Evolutionary conservation across 2,888 invertebrate genomes (phyloP).

Genomic region (Rutpela maculata): DNA sequence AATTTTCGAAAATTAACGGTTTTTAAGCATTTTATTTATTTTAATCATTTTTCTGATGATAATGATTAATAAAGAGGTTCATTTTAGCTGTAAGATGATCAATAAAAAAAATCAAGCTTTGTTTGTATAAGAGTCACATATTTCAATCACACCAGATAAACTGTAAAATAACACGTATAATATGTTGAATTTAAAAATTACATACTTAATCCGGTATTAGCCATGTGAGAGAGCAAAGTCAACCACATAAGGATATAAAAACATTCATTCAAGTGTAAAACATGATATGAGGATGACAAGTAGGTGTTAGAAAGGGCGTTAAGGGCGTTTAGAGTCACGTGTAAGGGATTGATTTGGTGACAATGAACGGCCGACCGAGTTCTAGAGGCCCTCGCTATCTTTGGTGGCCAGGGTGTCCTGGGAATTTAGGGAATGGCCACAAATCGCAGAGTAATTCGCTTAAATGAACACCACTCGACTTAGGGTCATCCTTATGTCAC

Average conservation of each 20-base stretch:
- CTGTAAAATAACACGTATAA: not conserved
- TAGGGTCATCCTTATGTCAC: slow-evolving; percentile 9
- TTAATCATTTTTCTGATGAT: no score
- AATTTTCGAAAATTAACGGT: no score
- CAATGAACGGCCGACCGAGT: slow-evolving; percentile 56
- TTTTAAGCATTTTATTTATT: no score
- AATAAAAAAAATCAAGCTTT: not conserved
- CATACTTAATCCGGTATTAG: slow-evolving; percentile 20
- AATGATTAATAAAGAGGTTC: no score
- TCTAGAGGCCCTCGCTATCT: slow-evolving; percentile 60
- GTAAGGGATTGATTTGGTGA: slow-evolving; percentile 59
- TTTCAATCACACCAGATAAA: not conserved
- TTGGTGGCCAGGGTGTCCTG: slow-evolving; percentile 59
- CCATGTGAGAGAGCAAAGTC: slow-evolving; percentile 49
- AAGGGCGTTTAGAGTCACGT: slow-evolving; percentile 50
- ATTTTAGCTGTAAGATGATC: no score
- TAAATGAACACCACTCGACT: slow-evolving; percentile 39
- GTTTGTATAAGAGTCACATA: not conserved
- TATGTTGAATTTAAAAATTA: slow-evolving; percentile 8
- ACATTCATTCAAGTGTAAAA: slow-evolving; percentile 51
- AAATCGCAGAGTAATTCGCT: slow-evolving; percentile 42
- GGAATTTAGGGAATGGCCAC: slow-evolving; percentile 49
- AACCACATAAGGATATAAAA: slow-evolving; percentile 42
- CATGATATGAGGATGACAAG: slow-evolving; percentile 55
- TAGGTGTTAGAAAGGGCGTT: slow-evolving; percentile 45